Percentiles rank a stretch among this genome's conserved stretches.
Conservation (phyloP, 2,888 invertebrate species). For the Prostheceraeus crozeri region DNA sequence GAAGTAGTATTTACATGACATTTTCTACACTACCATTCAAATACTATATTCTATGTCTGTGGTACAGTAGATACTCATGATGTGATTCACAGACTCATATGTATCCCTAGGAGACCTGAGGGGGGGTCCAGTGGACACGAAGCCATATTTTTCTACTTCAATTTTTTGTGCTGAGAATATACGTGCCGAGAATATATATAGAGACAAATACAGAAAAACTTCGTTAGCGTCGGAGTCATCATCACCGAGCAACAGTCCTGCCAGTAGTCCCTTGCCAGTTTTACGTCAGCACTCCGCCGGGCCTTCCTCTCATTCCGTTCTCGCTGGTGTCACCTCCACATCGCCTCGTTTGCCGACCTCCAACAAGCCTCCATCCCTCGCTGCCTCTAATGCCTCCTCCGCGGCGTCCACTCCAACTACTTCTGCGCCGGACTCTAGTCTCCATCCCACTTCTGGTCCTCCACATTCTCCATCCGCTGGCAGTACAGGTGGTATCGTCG, state of each 20-base stretch:
- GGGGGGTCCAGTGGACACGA: too few relatives aligned
- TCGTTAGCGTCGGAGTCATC: background rate
- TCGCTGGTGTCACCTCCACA: conserved; percentile 6
- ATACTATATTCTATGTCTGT: too few relatives aligned
- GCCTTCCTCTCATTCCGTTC: background rate
- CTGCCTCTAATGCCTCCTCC: conserved; percentile 58
- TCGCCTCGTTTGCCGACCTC: conserved; percentile 2
- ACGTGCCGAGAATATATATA: too few relatives aligned
- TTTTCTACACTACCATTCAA: too few relatives aligned
- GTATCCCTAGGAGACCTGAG: too few relatives aligned
- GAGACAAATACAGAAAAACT: conserved; percentile 19
- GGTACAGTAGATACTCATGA: too few relatives aligned
- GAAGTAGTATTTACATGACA: too few relatives aligned
- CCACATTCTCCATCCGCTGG: background rate
- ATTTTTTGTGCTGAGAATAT: too few relatives aligned
- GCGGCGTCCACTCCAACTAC: conserved; percentile 42
- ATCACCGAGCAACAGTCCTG: conserved; percentile 19
- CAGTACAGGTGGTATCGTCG: conserved; percentile 1
- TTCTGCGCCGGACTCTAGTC: background rate
- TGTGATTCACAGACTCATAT: too few relatives aligned
- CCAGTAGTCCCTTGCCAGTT: conserved; percentile 1
- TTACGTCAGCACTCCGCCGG: background rate
- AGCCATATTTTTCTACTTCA: too few relatives aligned
- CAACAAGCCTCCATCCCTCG: conserved; percentile 60
- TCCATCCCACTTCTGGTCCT: background rate